Conservation (phyloP, 2,888 invertebrate genomes). For the Mayetiola destructor region DNA sequence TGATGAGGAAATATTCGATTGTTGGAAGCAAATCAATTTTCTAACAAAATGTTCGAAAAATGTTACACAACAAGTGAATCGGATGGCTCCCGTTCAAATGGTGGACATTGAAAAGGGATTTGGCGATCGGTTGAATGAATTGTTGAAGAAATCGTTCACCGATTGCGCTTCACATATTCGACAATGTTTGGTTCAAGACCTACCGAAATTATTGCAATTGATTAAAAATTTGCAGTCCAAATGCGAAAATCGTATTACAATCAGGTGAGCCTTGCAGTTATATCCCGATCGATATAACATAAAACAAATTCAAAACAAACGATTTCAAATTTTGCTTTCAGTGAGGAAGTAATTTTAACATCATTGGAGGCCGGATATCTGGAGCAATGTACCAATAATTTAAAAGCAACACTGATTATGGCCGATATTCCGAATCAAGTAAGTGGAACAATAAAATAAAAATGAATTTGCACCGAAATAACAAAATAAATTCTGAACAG, state of each 20-base stretch:
- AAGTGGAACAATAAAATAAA: too few relatives aligned
- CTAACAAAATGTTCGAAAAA: neutral
- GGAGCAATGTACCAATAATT: constrained; percentile 31
- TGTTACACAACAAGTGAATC: constrained; percentile 18
- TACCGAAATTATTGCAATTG: constrained; percentile 30
- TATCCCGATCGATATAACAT: neutral
- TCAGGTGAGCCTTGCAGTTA: constrained; percentile 21
- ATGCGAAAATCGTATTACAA: constrained; percentile 25
- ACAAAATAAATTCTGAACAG: neutral
- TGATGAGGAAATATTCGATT: constrained; percentile 55
- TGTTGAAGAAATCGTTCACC: constrained; percentile 32
- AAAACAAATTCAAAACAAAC: neutral
- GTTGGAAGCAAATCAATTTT: constrained; percentile 44
- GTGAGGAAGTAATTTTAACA: constrained; percentile 26
- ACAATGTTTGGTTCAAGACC: constrained; percentile 32
- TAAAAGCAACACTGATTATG: constrained; percentile 29
- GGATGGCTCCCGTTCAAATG: constrained; percentile 37
- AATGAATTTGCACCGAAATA: neutral
- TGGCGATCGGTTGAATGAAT: constrained; percentile 38
- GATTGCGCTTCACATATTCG: constrained; percentile 30
- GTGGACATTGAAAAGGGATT: constrained; percentile 34
- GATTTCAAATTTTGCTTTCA: neutral
- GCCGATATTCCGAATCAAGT: constrained; percentile 27
- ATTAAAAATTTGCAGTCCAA: constrained; percentile 29
- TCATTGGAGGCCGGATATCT: constrained; percentile 32